Percentiles rank a stretch among this genome's conserved stretches.
phyloP scores from a whole-genome alignment of 2,797 vertebrate genomes.

The Rhinophrynus dorsalis region DNA sequence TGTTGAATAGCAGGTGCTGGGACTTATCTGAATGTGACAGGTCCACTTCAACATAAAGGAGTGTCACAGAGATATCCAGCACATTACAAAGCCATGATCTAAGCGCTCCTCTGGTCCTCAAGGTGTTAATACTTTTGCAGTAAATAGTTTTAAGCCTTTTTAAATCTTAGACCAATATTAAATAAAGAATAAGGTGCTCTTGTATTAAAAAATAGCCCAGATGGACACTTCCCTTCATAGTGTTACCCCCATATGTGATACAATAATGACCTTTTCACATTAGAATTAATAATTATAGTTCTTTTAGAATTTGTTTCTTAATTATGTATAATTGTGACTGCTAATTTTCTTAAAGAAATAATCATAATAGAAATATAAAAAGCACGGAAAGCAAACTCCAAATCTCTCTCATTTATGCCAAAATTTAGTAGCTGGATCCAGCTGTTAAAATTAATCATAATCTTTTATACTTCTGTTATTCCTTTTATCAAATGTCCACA shows the following conservation, averaged over 20 bases:
- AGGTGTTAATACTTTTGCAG: too few relatives aligned
- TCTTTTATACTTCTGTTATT: conserved; percentile 56
- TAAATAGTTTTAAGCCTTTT: too few relatives aligned
- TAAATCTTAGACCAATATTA: too few relatives aligned
- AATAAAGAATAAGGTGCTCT: too few relatives aligned
- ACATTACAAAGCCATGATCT: too few relatives aligned
- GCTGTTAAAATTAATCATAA: conserved; percentile 52
- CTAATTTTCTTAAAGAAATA: conserved; percentile 15
- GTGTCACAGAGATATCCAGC: too few relatives aligned
- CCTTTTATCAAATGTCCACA: conserved; percentile 61
- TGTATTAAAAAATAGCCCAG: too few relatives aligned
- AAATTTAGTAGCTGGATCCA: conserved; percentile 56
- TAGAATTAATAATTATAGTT: conserved; percentile 12
- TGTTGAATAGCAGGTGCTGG: too few relatives aligned
- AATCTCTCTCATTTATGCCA: conserved; percentile 56
- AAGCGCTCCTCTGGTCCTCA: too few relatives aligned
- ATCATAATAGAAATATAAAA: conserved; percentile 30
- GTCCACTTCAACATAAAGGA: too few relatives aligned
- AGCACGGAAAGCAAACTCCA: conserved; percentile 43
- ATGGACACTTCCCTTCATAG: too few relatives aligned
- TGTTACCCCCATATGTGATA: conserved; percentile 5
- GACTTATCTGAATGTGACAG: too few relatives aligned
- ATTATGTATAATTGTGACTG: conserved; percentile 19
- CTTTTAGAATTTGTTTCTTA: not conserved
- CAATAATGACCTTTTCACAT: conserved; percentile 22